Evolutionary conservation across 2,888 invertebrate species (phyloP).

Genomic region (Diarsia brunnea): DNA sequence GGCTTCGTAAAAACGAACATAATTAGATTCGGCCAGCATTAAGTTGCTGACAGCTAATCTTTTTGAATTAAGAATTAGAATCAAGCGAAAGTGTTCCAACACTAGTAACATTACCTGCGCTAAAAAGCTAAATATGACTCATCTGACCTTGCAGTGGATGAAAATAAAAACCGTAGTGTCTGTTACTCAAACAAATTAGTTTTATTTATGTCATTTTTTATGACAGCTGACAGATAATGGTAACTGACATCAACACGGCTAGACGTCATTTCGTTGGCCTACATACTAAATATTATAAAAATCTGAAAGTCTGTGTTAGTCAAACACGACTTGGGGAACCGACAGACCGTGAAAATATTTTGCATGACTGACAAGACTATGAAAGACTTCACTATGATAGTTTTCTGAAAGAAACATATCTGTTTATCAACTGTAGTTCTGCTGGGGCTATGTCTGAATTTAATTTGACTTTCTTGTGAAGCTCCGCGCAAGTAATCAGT

Average conservation of each 20-base stretch:
- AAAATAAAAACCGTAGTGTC: slow-evolving; percentile 59
- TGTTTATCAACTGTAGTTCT: slow-evolving; percentile 24
- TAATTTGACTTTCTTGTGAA: slow-evolving; percentile 16
- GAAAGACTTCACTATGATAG: slow-evolving; percentile 23
- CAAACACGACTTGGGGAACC: slow-evolving; percentile 48
- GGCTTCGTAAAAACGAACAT: not conserved
- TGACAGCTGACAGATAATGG: slow-evolving; percentile 62
- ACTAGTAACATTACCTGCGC: slow-evolving; percentile 60
- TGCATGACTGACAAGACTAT: slow-evolving; percentile 32
- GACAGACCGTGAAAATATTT: slow-evolving; percentile 54
- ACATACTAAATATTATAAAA: slow-evolving; percentile 58
- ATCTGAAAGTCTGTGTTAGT: slow-evolving; percentile 56
- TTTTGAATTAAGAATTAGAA: slow-evolving; percentile 47
- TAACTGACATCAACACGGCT: slow-evolving; percentile 56
- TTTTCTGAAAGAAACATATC: slow-evolving; percentile 34
- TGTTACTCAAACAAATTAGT: slow-evolving; percentile 60
- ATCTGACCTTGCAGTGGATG: slow-evolving; percentile 59
- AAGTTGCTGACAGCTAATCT: slow-evolving; percentile 19
- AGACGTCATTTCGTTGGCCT: slow-evolving; percentile 58
- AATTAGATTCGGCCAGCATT: slow-evolving; percentile 38
- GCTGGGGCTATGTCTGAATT: not conserved
- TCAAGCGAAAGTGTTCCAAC: slow-evolving; percentile 48
- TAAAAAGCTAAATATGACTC: slow-evolving; percentile 59
- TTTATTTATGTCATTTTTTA: slow-evolving; percentile 64
- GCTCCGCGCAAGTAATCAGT: not conserved